phyloP scores from a whole-genome alignment of 1,140 invertebrate species.

The Rhyacophila brunnea region DNA sequence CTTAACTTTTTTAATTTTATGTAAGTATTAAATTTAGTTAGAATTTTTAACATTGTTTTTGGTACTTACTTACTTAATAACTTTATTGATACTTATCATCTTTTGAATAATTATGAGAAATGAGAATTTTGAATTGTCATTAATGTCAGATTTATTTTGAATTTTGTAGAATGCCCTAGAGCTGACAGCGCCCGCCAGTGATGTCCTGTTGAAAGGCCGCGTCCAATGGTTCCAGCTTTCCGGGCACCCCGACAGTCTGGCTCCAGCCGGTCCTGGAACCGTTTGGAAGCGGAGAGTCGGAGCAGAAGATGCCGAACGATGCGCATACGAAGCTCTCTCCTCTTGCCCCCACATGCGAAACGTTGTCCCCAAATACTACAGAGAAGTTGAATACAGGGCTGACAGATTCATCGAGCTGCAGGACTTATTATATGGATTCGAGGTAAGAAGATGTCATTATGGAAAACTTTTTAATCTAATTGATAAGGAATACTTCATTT shows the following conservation, averaged over 20 bases:
- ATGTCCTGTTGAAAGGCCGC: conserved; percentile 77
- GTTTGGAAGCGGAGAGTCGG: conserved; percentile 85
- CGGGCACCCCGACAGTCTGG: conserved; percentile 89
- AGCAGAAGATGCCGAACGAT: conserved; percentile 72
- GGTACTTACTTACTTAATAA: no score
- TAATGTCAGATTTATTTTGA: conserved; percentile 22
- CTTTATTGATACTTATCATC: no score
- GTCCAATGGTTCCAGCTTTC: conserved; percentile 87
- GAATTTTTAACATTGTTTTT: no score
- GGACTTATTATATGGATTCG: conserved; percentile 81
- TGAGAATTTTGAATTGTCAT: no score
- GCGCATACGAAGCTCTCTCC: conserved; percentile 79
- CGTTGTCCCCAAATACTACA: conserved; percentile 83
- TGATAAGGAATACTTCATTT: no score
- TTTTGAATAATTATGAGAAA: no score
- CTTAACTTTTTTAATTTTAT: no score
- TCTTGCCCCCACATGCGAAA: conserved; percentile 71
- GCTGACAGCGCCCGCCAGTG: conserved; percentile 86
- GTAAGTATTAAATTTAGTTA: no score
- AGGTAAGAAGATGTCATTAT: conserved; percentile 21
- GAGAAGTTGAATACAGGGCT: conserved; percentile 81
- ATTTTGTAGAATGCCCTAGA: conserved; percentile 89
- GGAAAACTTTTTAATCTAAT: no score
- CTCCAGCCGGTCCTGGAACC: conserved; percentile 89
- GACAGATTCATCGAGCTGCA: conserved; percentile 90